Evolutionary conservation across 2,888 invertebrate species (phyloP).

Genomic region (Listrodromus nycthemerus): DNA sequence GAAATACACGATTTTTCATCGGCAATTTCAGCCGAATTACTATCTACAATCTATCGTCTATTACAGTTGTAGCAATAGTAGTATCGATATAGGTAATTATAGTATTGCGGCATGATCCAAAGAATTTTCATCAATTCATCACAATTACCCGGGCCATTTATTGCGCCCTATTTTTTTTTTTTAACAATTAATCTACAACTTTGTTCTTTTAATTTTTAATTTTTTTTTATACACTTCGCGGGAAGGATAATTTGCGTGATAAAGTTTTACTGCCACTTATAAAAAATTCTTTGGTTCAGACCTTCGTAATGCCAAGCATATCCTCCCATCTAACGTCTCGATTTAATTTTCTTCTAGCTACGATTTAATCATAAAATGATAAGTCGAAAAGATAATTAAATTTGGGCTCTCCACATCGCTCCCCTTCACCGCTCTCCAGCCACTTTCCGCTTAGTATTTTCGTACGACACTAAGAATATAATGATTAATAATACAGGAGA

Average conservation of each 20-base stretch:
- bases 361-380: constrained; percentile 70
- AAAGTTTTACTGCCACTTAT: constrained; percentile 39
- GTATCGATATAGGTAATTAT: constrained; percentile 54
- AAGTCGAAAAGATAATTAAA: constrained; percentile 67
- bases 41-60: constrained; percentile 49
- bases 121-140: constrained; percentile 74
- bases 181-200: constrained; percentile 58
- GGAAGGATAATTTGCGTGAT: constrained; percentile 46
- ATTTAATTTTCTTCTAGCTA: constrained; percentile 69
- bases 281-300: constrained; percentile 81
- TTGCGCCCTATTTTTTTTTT: constrained; percentile 13
- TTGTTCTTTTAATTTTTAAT: neutral
- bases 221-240: constrained; percentile 62
- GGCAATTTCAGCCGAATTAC: constrained; percentile 34
- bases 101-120: constrained; percentile 76
- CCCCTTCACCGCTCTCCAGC: neutral
- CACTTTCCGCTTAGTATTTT: constrained; percentile 66
- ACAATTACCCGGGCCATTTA: neutral
- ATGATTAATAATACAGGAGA: constrained; percentile 76
- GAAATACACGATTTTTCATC: constrained; percentile 67
- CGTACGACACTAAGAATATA: constrained; percentile 75
- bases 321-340: constrained; percentile 68
- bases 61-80: constrained; percentile 20
- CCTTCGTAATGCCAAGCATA: constrained; percentile 71
- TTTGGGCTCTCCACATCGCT: neutral